Conservation (phyloP, 2,888 invertebrate genomes). For the Polylopha cassiicola region DNA sequence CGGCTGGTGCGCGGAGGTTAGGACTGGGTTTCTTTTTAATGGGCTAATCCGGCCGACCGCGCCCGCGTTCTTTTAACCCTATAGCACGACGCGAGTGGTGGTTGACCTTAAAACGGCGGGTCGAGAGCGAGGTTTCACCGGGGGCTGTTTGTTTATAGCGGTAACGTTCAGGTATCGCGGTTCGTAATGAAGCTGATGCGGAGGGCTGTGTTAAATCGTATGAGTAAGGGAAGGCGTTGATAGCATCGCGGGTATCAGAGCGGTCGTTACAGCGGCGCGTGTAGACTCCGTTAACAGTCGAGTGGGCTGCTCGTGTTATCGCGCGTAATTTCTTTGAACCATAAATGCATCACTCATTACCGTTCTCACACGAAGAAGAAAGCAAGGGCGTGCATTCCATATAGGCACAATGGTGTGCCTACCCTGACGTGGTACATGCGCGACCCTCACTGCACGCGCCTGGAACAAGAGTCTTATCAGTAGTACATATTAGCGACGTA, state of each 20-base stretch:
- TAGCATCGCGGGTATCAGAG: no score
- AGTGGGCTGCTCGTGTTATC: slow-evolving; percentile 22
- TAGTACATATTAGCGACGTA: no score
- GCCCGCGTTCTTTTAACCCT: slow-evolving; percentile 61
- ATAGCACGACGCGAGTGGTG: slow-evolving; percentile 55
- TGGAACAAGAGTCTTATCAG: no score
- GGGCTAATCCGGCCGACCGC: slow-evolving; percentile 55
- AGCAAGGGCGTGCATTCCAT: no score
- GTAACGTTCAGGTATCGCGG: slow-evolving; percentile 9
- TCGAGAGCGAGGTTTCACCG: slow-evolving; percentile 34
- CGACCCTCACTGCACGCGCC: no score
- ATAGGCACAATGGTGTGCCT: no score
- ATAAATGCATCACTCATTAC: no score
- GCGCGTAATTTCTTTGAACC: slow-evolving; percentile 32
- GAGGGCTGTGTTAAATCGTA: not conserved
- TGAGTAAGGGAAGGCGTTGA: slow-evolving; percentile 15
- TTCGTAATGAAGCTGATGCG: not conserved
- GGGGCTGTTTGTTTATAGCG: slow-evolving; percentile 53
- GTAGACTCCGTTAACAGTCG: slow-evolving; percentile 34
- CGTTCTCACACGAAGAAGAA: no score
- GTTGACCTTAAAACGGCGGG: slow-evolving; percentile 61
- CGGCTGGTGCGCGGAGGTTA: slow-evolving; percentile 40
- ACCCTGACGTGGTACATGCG: no score
- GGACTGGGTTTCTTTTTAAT: slow-evolving; percentile 48
- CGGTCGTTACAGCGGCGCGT: no score